A percentile compares a stretch with the other conserved stretches of the same genome.
Evolutionary conservation across 1,140 invertebrate species (phyloP).

Genomic region (Matsumurasca onukii): DNA sequence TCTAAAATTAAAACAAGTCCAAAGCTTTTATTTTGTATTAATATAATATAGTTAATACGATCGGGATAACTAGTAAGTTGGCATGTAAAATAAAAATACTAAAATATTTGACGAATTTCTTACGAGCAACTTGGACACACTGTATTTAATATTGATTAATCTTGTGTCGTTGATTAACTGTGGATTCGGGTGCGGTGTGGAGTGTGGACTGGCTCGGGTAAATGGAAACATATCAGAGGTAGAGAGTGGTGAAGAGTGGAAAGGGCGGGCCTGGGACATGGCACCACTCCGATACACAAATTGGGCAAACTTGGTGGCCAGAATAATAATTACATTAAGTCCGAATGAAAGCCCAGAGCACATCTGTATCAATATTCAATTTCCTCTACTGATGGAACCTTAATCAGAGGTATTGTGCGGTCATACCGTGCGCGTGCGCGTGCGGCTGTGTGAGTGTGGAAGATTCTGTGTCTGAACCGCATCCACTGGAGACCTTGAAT

Average conservation of each 20-base stretch:
- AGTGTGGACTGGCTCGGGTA: no score
- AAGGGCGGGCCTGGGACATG: background rate
- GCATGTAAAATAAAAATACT: no score
- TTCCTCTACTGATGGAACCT: background rate
- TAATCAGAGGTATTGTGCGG: constrained; percentile 13
- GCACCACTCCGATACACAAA: constrained; percentile 13
- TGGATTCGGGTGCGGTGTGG: no score
- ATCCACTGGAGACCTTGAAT: no score
- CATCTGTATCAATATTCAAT: constrained; percentile 25
- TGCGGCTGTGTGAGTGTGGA: constrained; percentile 9
- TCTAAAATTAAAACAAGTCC: no score
- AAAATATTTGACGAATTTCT: no score
- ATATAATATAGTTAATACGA: no score
- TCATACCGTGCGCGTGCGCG: constrained; percentile 24
- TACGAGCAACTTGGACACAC: no score
- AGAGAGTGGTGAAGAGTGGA: background rate
- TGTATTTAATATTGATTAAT: no score
- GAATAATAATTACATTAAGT: constrained; percentile 18
- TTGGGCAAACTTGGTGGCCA: constrained; percentile 16
- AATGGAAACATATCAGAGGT: background rate
- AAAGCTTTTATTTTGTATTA: no score
- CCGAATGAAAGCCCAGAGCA: constrained; percentile 15
- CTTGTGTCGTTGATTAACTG: no score
- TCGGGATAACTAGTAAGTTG: no score
- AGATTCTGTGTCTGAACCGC: constrained; percentile 22